Percentiles rank a stretch among this genome's conserved stretches.
Conservation (phyloP, 2,888 invertebrate genomes). For the Netelia melanura region DNA sequence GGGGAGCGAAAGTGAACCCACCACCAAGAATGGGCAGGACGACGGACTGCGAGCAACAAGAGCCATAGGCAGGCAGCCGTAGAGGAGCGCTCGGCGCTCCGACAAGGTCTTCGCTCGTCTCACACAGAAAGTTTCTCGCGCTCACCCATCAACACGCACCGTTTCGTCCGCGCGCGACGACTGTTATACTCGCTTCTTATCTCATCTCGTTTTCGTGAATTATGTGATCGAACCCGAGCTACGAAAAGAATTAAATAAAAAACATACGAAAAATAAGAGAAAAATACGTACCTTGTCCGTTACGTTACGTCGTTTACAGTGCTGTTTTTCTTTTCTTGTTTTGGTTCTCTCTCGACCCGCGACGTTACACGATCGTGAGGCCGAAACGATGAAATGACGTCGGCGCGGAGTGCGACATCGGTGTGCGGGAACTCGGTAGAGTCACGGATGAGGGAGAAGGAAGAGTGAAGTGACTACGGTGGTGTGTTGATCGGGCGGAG, state of each 20-base stretch:
- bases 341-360: background rate
- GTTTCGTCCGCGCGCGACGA: background rate
- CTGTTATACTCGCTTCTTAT: background rate
- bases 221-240: background rate
- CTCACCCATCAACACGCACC: conserved; percentile 28
- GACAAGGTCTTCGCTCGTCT: conserved; percentile 66
- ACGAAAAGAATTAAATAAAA: too few relatives aligned
- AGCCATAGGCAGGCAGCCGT: conserved; percentile 54
- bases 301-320: conserved; percentile 6
- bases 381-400: conserved; percentile 57
- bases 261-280: background rate
- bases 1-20: conserved; percentile 82
- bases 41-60: conserved; percentile 70
- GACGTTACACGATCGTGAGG: conserved; percentile 3
- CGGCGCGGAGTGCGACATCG: conserved; percentile 28
- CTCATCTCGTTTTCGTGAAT: background rate
- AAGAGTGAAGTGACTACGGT: conserved; percentile 41
- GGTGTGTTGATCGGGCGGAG: conserved; percentile 1
- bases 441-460: conserved; percentile 45
- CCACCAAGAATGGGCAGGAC: conserved; percentile 84
- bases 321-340: background rate
- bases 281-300: background rate
- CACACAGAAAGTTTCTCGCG: conserved; percentile 60
- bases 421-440: conserved; percentile 50
- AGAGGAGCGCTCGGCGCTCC: conserved; percentile 45